Evolutionary conservation across 2,888 invertebrate genomes (phyloP).

Genomic region (Lissonota sp.): DNA sequence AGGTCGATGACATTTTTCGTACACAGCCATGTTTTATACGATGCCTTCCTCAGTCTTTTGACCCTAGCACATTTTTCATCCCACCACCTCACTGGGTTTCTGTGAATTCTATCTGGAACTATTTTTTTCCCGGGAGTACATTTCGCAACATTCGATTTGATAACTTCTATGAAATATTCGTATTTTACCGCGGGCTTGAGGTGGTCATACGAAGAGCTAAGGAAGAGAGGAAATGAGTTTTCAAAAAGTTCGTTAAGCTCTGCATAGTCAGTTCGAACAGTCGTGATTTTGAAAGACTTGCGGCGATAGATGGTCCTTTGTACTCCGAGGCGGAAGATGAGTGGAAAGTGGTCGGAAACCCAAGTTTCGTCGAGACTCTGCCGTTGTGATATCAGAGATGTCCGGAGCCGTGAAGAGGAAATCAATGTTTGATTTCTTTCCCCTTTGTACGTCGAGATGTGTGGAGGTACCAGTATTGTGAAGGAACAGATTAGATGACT

Average conservation of each 20-base stretch:
- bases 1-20: conserved; percentile 33
- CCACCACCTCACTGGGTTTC: conserved; percentile 64
- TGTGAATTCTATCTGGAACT: conserved; percentile 7
- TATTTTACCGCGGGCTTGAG: conserved; percentile 42
- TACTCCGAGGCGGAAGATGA: conserved; percentile 30
- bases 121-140: conserved; percentile 29
- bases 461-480: too few species aligned
- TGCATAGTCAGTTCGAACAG: conserved; percentile 52
- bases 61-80: conserved; percentile 55
- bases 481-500: too few species aligned
- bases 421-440: too few species aligned
- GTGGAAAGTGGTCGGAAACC: conserved; percentile 55
- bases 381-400: too few species aligned
- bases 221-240: conserved; percentile 6
- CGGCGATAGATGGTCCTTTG: conserved; percentile 39
- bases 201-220: conserved; percentile 11
- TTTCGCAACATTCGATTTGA: conserved; percentile 9
- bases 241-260: conserved; percentile 24
- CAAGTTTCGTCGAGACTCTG: conserved; percentile 55
- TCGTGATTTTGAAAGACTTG: conserved; percentile 54
- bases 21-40: conserved; percentile 55
- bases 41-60: conserved; percentile 48
- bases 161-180: conserved; percentile 14
- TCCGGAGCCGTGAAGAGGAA: too few species aligned
- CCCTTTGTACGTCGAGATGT: too few species aligned